A percentile compares a stretch with the other conserved stretches of the same genome.
Evolutionary conservation across 2,888 invertebrate genomes (phyloP).

Genomic region (Seira sanloemensis): DNA sequence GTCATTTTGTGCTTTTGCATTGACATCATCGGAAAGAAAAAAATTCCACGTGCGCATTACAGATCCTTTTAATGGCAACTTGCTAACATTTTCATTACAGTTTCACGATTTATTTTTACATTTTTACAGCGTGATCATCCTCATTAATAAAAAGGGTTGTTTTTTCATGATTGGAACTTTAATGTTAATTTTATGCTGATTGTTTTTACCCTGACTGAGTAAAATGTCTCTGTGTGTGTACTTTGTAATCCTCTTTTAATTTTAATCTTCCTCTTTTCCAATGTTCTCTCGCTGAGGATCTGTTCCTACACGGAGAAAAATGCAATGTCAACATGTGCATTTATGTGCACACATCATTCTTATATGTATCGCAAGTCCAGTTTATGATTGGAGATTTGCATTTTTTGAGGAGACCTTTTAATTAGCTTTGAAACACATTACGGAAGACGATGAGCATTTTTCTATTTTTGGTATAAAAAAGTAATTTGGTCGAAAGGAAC

Average conservation of each 20-base stretch:
- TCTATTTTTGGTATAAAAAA: neutral
- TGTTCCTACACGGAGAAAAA: slow-evolving; percentile 14
- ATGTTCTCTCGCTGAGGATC: neutral
- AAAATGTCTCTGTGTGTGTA: neutral
- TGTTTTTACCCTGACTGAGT: neutral
- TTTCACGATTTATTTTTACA: slow-evolving; percentile 48
- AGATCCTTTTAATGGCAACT: too few species aligned
- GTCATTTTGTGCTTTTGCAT: neutral
- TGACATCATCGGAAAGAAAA: too few species aligned
- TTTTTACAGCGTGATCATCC: slow-evolving; percentile 43
- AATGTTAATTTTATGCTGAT: slow-evolving; percentile 1
- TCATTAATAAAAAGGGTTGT: slow-evolving; percentile 1
- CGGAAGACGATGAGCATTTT: neutral
- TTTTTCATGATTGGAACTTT: neutral
- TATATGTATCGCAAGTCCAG: too few species aligned
- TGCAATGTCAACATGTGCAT: slow-evolving; percentile 41
- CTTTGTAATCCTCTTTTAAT: slow-evolving; percentile 13
- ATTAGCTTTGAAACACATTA: neutral
- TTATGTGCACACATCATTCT: too few species aligned
- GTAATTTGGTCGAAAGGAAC: neutral
- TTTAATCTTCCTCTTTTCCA: slow-evolving; percentile 15
- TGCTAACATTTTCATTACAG: slow-evolving; percentile 40
- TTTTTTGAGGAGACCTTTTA: slow-evolving; percentile 4
- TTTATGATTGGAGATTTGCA: too few species aligned
- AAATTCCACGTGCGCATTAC: neutral